phyloP scores from a whole-genome alignment of 2,113 vertebrate genomes.

The Atlantisia rogersi region DNA sequence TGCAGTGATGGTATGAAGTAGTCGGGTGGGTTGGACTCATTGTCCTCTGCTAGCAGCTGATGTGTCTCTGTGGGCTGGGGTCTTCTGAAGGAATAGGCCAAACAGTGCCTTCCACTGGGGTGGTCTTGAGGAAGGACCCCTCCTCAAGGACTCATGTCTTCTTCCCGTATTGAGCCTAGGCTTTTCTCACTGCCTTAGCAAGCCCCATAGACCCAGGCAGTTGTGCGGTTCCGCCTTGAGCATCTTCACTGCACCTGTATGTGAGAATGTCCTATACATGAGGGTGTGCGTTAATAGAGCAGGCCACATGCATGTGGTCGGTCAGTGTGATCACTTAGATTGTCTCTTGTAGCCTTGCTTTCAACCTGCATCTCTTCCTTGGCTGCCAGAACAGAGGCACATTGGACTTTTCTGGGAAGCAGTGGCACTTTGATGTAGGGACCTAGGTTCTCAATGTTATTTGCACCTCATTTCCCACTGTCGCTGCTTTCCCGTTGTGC shows the following conservation, averaged over 20 bases:
- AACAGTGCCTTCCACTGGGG: neutral
- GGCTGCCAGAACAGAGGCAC: neutral
- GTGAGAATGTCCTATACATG: accelerated
- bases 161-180: neutral
- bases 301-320: accelerated
- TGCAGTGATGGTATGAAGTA: neutral
- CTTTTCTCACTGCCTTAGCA: neutral
- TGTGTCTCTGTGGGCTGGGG: neutral
- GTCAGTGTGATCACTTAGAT: neutral
- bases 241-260: neutral
- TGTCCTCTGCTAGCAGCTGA: neutral
- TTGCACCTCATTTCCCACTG: neutral
- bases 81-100: neutral
- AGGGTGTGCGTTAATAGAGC: neutral
- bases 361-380: neutral
- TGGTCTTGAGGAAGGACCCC: neutral
- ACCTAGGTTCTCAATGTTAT: neutral
- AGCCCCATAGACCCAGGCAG: neutral
- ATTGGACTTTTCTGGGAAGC: neutral
- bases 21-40: neutral
- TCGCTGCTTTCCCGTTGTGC: accelerated
- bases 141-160: neutral
- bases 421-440: neutral
- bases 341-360: neutral
- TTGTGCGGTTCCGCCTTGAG: too few species aligned